phyloP scores from a whole-genome alignment of 2,797 vertebrate genomes.

The Myotis pilosus region DNA sequence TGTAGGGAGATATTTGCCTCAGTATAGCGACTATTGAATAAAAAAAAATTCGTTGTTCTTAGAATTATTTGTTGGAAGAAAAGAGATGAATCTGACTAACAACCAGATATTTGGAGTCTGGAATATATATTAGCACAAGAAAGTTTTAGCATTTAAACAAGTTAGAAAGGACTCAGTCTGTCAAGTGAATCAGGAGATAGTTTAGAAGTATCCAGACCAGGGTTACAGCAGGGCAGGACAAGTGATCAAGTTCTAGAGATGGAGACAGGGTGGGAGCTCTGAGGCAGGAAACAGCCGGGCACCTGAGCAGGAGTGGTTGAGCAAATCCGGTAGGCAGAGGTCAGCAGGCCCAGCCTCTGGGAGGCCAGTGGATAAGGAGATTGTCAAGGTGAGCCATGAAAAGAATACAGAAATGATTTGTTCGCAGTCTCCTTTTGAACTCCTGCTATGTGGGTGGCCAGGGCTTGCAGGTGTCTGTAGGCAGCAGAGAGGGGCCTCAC shows the following conservation, averaged over 20 bases:
- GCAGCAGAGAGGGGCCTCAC: constrained; percentile 41
- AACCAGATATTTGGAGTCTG: neutral
- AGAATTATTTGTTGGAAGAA: neutral
- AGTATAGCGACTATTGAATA: neutral
- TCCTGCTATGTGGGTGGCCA: constrained; percentile 66
- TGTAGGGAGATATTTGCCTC: neutral
- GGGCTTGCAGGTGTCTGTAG: constrained; percentile 67
- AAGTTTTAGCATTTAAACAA: constrained; percentile 10
- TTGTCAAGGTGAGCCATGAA: constrained; percentile 31
- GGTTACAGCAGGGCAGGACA: neutral
- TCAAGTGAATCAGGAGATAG: neutral
- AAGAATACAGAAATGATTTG: constrained; percentile 65
- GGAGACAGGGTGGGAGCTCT: neutral
- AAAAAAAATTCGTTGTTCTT: neutral
- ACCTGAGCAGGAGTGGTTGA: neutral
- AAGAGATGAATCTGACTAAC: neutral
- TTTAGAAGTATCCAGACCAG: neutral
- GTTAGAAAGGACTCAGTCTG: neutral
- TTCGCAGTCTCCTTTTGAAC: constrained; percentile 53
- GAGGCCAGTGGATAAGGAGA: constrained; percentile 41
- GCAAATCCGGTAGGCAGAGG: neutral
- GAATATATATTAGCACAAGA: neutral
- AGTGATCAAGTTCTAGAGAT: neutral
- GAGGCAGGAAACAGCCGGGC: neutral
- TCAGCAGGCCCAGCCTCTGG: constrained; percentile 1